Conservation (phyloP, 2,113 vertebrate species). For the Indicator indicator region DNA sequence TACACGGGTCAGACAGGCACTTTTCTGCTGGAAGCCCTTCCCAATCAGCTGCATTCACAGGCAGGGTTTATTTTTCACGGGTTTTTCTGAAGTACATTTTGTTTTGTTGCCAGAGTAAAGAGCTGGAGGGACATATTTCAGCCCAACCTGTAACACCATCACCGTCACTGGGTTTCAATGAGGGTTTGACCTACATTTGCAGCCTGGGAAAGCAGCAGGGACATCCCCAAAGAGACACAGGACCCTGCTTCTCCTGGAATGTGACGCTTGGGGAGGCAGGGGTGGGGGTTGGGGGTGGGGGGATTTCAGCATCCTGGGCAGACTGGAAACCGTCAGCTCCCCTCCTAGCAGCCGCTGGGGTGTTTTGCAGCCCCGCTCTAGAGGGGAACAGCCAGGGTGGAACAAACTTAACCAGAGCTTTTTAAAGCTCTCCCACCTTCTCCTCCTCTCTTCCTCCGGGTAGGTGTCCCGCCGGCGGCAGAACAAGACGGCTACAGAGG, state of each 20-base stretch:
- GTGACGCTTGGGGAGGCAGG: no score
- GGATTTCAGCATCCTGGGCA: not conserved
- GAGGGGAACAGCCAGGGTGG: not conserved
- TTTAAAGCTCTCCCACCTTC: conserved; percentile 66
- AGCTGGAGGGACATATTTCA: conserved; percentile 39
- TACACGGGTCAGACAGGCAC: not conserved
- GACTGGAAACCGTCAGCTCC: not conserved
- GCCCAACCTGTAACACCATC: conserved; percentile 33
- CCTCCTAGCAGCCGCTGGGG: not conserved
- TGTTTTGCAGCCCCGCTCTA: not conserved
- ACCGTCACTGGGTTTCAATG: not conserved
- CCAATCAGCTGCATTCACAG: conserved; percentile 56
- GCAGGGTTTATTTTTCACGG: conserved; percentile 34
- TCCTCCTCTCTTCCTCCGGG: conserved; percentile 43
- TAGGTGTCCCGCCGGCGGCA: not conserved
- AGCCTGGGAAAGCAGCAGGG: not conserved
- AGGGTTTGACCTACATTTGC: not conserved
- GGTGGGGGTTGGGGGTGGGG: no score
- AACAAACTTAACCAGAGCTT: conserved; percentile 59
- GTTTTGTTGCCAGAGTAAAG: conserved; percentile 64
- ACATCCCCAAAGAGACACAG: accelerated
- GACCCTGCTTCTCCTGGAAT: not conserved
- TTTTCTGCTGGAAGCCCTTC: conserved; percentile 44
- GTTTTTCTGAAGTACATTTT: conserved; percentile 48
- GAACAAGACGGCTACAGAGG: conserved; percentile 64